Evolutionary conservation across 2,113 vertebrate species (phyloP), one percentile per base, ranked within the genome.

Genomic region (Erythrocercus mccallii): DNA sequence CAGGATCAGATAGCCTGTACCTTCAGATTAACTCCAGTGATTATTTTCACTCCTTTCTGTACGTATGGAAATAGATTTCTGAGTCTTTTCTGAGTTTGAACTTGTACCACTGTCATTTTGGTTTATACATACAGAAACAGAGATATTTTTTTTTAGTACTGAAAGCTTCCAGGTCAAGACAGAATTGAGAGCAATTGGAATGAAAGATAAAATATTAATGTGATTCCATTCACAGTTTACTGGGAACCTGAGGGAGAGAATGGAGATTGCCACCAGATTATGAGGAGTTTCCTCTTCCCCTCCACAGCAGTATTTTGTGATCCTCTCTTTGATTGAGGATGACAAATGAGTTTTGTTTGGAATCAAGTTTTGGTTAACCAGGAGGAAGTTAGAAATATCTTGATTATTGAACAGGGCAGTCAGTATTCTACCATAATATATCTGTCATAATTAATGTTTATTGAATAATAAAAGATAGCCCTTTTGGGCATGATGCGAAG

Each of bases 101-200:
- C 60, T 95, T 77, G 27, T 64, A 82, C 89, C 37, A 2, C 80
- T 85, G 48, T 94, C 47, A 51, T 82, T 85, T 85, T 89, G 54
- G 6, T 92, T 94, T 91, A 68, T 87, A 76, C 21, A 69, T 76
- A 68, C 5, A 11, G 91, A 80, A 89, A 92, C 44, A 0, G 27
- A 94, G 73, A 76, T 25, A 0, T 50, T 95, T 92, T 72, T 79
- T 96, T 94, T 95, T 82, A 80, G 74, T 80, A 50, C 50, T 79
- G 77, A 69, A 85, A 90, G 54, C 50, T 95, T 95, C 87, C 70
- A 95, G 91, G 84, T 91, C 78, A 91, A 85, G 50, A 51, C 81
- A 95, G 78, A 95, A 91, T 57, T 33, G 37, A 73, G 86, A 62
- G 65, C 12, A 3, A 31, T 58, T 88, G 81, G 33, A 94, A 31